Evolutionary conservation across 1,140 invertebrate genomes (phyloP), one percentile per base, ranked within the genome.

Genomic region (Drosophila ambigua): DNA sequence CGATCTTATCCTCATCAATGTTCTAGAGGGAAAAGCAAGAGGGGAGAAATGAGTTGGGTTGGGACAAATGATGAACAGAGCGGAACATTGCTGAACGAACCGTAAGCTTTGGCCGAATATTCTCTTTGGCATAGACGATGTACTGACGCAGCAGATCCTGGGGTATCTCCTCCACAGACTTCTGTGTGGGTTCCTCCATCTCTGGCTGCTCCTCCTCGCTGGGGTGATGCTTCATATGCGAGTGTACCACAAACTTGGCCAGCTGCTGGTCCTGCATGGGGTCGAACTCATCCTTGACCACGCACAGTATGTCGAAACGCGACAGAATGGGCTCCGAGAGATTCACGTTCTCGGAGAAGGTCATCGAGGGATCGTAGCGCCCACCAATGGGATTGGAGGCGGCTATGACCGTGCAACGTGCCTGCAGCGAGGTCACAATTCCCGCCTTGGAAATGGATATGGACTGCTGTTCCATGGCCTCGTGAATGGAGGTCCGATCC

Each of bases 381-480:
- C 99, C 99, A 58, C 97, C 97, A 62, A 99, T 98, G 0, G 99
- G 99, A 95, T 99, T 99, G 23, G 99, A 95, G 20, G 99, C 99
- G 4, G 99, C 98, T 90, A 99, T 98, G 26, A 99, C 96, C 23
- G 98, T 96, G 93, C 99, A 99, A 63, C 99, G 93, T 4, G 99
- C 99, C 91, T 99, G 98, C 6, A 99, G 94, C 2, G 98, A 99
- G 1, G 98, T 98, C 2, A 99, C 98, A 81, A 99, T 99, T 64
- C 98, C 99, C 31, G 98, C 99, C 93, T 99, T 99, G 4, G 98
- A 99, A 83, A 99, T 98, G 1, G 98, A 99, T 82, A 99, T 99
- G 58, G 97, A 98, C 92, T 99, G 98, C 84, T 99, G 98, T 92
- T 99, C 99, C 98, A 99, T 99, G 20, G 99, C 99, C 93, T 99